A percentile compares a stretch with the other conserved stretches of the same genome.
phyloP scores from a whole-genome alignment of 2,797 vertebrate species.

The Leuciscus waleckii region DNA sequence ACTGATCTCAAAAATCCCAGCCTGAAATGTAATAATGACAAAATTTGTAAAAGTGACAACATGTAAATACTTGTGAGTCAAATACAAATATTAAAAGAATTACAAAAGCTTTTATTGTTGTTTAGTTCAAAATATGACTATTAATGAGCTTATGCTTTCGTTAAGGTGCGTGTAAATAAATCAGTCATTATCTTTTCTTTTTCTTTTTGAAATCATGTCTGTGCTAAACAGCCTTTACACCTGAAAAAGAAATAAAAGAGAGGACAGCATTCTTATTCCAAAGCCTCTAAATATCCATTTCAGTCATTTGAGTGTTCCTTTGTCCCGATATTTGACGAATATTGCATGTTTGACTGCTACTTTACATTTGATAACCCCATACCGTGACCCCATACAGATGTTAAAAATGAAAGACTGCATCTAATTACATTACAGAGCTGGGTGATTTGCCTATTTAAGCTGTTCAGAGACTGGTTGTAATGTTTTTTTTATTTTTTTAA shows the following conservation, averaged over 20 bases:
- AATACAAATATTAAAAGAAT: conserved; percentile 65
- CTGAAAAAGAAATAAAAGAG: conserved; percentile 64
- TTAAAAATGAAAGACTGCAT: conserved; percentile 16
- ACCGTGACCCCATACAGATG: conserved; percentile 11
- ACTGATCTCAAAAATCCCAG: conserved; percentile 78
- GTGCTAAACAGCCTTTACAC: conserved; percentile 35
- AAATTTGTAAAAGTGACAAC: conserved; percentile 82
- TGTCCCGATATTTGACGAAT: conserved; percentile 70
- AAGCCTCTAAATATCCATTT: conserved; percentile 67
- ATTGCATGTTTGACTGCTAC: conserved; percentile 77
- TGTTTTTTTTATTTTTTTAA: neutral
- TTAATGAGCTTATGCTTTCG: conserved; percentile 82
- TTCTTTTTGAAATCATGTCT: conserved; percentile 62
- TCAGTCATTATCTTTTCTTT: conserved; percentile 69
- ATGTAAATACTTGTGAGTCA: conserved; percentile 86
- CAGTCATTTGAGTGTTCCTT: conserved; percentile 73
- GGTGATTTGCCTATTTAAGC: conserved; percentile 29
- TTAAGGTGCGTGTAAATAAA: conserved; percentile 90
- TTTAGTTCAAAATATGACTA: conserved; percentile 84
- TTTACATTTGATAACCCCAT: conserved; percentile 49
- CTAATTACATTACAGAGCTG: conserved; percentile 44
- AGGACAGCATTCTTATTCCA: conserved; percentile 75
- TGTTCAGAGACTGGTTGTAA: conserved; percentile 18
- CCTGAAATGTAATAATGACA: conserved; percentile 94
- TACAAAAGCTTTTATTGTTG: conserved; percentile 82